Evolutionary conservation across 2,888 invertebrate species (phyloP), one percentile per base, ranked within the genome.

Genomic region (Luperina nickerlii): DNA sequence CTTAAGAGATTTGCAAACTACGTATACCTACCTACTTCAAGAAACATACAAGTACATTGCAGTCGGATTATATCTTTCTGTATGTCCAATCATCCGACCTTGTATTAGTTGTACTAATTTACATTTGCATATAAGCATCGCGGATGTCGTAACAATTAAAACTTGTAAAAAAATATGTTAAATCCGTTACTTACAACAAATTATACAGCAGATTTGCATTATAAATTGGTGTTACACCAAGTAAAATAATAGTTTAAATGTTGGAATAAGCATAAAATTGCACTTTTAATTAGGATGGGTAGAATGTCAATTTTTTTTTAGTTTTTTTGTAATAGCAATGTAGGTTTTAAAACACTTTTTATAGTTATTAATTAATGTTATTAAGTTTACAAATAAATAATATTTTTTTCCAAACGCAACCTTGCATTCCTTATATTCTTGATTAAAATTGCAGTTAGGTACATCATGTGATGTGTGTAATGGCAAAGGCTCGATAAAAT

Each of bases 61-160:
- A 71, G 38, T 60, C 4, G 13, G 2, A 71, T 42, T 42, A 38
- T n/a, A 20, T 38, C 18, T 71, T 7, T 42, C 60, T 62, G n/a
- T 67, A 32, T 79, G 32, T 8, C 38, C 15, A 83, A 73, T 45
- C 8, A 65, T 63, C 20, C 27, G 71, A 77, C 87, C 87, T 87
- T 85, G 82, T 69, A 38, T 66, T 75, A 76, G 66, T 84, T 85
- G 74, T 70, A 48, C 66, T 70, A 76, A 76, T 82, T 80, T 65
- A 73, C 38, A 79, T 79, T 68, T 74, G 77, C 82, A 72, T 79
- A 76, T 54, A 85, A 87, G 63, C 38, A 78, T 79, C n/a, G 60
- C 62, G 76, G 83, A 83, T 87, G 84, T 84, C 24, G 80, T 72
- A 89, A 89, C 51, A 68, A 80, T 87, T 78, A 87, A 69, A 81